Evolutionary conservation across 1,140 invertebrate species (phyloP), one percentile per base, ranked within the genome.

Genomic region (Lasioglossum albipes): DNA sequence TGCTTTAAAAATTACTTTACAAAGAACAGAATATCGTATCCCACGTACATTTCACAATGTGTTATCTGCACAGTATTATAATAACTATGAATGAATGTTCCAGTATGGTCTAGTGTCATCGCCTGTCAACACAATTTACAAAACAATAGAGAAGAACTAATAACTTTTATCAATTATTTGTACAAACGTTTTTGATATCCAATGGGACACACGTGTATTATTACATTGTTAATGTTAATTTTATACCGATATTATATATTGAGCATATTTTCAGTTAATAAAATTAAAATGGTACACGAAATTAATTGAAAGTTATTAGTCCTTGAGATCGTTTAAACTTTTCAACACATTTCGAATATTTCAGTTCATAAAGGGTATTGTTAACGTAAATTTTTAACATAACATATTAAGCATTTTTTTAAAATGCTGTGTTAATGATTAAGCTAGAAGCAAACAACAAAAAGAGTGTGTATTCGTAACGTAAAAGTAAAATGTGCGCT

Each of bases 401-500:
- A 86, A 83, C 61, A 80, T 73, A 76, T 77, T 80, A 45, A 80
- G 81, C 69, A 36, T 83, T 73, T 31, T 54, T n/a, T 27, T 27
- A 27, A 65, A 83, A 86, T 81, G 65, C 81, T 64, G 52, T 71
- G 54, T 86, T 83, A 86, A 65, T 85, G 68, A 68, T 85, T 86
- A 86, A 80, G 73, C 61, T 83, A 86, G 7, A 83, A 80, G 81
- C 76, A 73, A 72, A 75, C 80, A 83, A 86, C 70, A 62, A 45
- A 83, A 79, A 54, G 18, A 65, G 65, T n/a, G 75, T 61, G 71
- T 84, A 83, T 77, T 45, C 12, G 82, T 79, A 79, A 85, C 75
- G 75, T 85, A 86, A 81, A 79, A 76, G 65, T 83, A 86, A 86
- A 86, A 75, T 86, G 76, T 86, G 61, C 81, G 73, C 81, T 85